Evolutionary conservation across 2,888 invertebrate species (phyloP).

Genomic region (Cephonodes hylas): DNA sequence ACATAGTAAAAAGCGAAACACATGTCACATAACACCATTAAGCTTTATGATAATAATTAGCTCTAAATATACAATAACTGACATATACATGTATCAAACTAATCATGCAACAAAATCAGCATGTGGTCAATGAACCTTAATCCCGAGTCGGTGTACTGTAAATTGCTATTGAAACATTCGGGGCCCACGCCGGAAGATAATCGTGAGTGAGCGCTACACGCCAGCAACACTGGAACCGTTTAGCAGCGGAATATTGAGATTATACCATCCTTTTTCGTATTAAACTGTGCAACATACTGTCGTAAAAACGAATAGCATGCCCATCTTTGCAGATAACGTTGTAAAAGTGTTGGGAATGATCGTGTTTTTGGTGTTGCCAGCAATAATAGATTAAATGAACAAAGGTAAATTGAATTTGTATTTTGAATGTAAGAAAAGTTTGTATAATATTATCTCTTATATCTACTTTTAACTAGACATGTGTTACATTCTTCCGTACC

Average conservation of each 20-base stretch:
- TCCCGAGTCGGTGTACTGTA: conserved; percentile 41
- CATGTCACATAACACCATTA: too few relatives aligned
- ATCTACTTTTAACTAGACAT: too few relatives aligned
- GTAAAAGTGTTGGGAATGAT: background rate
- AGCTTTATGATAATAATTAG: too few relatives aligned
- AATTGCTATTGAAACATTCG: conserved; percentile 35
- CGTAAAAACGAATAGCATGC: conserved; percentile 1
- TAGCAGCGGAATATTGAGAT: background rate
- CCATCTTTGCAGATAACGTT: background rate
- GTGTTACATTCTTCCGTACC: too few relatives aligned
- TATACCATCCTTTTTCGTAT: background rate
- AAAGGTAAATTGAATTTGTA: too few relatives aligned
- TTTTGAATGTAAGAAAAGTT: too few relatives aligned
- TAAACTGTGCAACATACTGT: background rate
- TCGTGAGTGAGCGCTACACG: conserved; percentile 16
- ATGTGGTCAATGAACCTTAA: conserved; percentile 41
- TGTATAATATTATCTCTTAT: too few relatives aligned
- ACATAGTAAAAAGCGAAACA: too few relatives aligned
- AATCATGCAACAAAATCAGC: background rate
- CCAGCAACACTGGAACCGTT: conserved; percentile 2
- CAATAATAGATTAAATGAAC: too few relatives aligned
- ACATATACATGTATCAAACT: background rate
- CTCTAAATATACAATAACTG: background rate
- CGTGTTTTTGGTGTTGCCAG: background rate
- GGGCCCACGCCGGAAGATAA: conserved; percentile 40